Percentiles rank a stretch among this genome's conserved stretches.
Conservation (phyloP, 1,140 invertebrate species). For the Trichonephila inaurata region DNA sequence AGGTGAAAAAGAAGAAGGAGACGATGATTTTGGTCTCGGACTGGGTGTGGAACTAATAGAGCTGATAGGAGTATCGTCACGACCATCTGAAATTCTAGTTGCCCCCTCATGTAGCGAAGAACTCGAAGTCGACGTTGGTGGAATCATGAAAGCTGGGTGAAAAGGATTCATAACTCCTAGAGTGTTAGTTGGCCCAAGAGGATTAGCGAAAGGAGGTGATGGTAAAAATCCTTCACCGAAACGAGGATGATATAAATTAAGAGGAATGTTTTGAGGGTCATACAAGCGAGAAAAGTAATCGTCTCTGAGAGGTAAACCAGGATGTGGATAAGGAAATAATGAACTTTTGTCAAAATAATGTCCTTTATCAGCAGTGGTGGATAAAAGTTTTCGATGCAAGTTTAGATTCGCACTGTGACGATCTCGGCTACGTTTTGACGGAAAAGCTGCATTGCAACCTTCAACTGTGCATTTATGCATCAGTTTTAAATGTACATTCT, state of each 20-base stretch:
- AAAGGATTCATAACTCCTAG: slow-evolving; percentile 69
- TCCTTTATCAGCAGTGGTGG: slow-evolving; percentile 83
- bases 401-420: slow-evolving; percentile 95
- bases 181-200: slow-evolving; percentile 40
- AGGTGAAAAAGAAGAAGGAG: slow-evolving; percentile 61
- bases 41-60: slow-evolving; percentile 73
- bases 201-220: slow-evolving; percentile 78
- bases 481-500: slow-evolving; percentile 96
- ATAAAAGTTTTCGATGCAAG: slow-evolving; percentile 92
- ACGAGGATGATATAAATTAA: slow-evolving; percentile 82
- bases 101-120: slow-evolving; percentile 61
- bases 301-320: slow-evolving; percentile 84
- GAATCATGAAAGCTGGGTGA: slow-evolving; percentile 75
- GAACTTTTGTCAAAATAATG: slow-evolving; percentile 79
- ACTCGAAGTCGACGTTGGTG: slow-evolving; percentile 56
- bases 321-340: slow-evolving; percentile 81
- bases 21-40: slow-evolving; percentile 67
- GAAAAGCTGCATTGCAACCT: slow-evolving; percentile 97
- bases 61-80: slow-evolving; percentile 69
- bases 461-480: slow-evolving; percentile 98
- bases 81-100: slow-evolving; percentile 60
- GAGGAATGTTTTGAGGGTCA: slow-evolving; percentile 84
- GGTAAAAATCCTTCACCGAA: slow-evolving; percentile 80
- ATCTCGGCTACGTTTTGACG: slow-evolving; percentile 95
- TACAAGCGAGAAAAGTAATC: slow-evolving; percentile 92